Evolutionary conservation across 2,113 vertebrate species (phyloP), one percentile per base, ranked within the genome.

Genomic region (Calidris pygmaea): DNA sequence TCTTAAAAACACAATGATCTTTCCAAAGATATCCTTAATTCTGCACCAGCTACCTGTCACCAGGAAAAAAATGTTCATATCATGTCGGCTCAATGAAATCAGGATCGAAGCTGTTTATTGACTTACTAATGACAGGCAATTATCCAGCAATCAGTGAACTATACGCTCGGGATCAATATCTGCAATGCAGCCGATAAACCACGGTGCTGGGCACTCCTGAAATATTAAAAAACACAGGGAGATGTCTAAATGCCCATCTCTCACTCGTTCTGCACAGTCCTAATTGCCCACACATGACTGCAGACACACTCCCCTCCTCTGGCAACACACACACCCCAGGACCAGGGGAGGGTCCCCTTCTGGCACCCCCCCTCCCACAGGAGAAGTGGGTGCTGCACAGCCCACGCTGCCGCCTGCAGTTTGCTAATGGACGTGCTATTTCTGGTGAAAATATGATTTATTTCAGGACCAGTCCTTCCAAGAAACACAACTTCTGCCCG

Each of bases 101-200:
- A 19, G 56, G 60, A 87, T 78, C 74, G 6, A 87, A 91, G 52
- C 62, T 75, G 47, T 75, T 89, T 82, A 93, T 93, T 87, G 94
- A 89, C 60, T 74, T 50, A 3, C 77, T 93, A 94, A 93, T 37
- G 92, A 89, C 94, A 89, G 34, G 60, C 43, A 89, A 94, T 94
- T 89, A 87, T 18, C 70, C 87, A 58, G 85, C 81, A 72, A 67
- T 78, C 87, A 37, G 70, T 37, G 77, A 87, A 10, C 52, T 26
- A 14, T 10, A 26, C 3, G 2, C 65, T 10, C 8, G 29, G 73
- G 74, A 91, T 93, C 93, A 18, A 16, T 75, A 52, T 16, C 55
- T 71, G 73, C 15, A 27, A 11, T 6, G 26, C 89, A 77, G 73
- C 35, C 3, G 9, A 66, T 34, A 71, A 50, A 74, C 65, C 30